Evolutionary conservation across 2,113 vertebrate species (phyloP), one percentile per base, ranked within the genome.

Genomic region (Albula glossodonta): DNA sequence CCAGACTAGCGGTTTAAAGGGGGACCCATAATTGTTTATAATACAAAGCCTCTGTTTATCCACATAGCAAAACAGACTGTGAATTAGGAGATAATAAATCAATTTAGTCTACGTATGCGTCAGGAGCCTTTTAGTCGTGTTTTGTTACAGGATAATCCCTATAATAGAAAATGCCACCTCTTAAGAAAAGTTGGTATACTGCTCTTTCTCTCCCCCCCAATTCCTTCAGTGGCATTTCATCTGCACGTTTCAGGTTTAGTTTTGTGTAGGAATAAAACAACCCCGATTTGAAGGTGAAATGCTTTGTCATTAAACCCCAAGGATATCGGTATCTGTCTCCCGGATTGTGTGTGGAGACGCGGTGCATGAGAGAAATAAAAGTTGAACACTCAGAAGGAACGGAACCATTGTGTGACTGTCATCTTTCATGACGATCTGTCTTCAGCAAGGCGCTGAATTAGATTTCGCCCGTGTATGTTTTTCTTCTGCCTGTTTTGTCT

Each of bases 121-220:
- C 88, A 90, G 89, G 87, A 78, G 86, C 88, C 92, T 92, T 93
- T 89, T 88, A 90, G 88, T 88, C 86, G 56, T 87, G 77, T 94
- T 92, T 91, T 91, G 92, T 91, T 90, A 93, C 90, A 87, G 89
- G 92, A 90, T 94, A 94, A 94, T 94, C 94, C 90, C 89, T 92
- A 93, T 92, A 94, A 92, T 91, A 90, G 91, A 92, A 94, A 93
- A 93, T 91, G 91, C 90, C 89, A 90, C 91, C 91, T 88, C 53
- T 19, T 48, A 48, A 25, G 81, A 80, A 79, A n/a, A 85, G 31
- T 51, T 74, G 22, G 78, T 31, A 31, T 4, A 81, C 66, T 85
- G 41, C 66, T 79, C 48, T 80, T 56, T n/a, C 66, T 85, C 15
- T 80, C 31, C 31, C 31, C 31, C 31, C 11, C 15, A 80, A 63